Conservation (phyloP, 2,888 invertebrate genomes). For the Octodonta nipae region DNA sequence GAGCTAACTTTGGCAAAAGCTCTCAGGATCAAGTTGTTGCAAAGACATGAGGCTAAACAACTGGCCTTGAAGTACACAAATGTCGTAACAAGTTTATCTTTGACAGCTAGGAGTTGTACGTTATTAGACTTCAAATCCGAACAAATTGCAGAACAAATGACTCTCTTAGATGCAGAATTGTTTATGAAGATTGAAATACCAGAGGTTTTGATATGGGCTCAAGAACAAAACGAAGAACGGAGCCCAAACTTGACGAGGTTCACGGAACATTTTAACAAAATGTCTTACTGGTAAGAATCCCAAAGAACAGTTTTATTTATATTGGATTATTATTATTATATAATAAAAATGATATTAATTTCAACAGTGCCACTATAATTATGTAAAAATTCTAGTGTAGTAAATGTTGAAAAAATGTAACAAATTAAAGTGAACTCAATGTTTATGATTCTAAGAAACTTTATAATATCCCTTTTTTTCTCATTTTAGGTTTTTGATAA, state of each 20-base stretch:
- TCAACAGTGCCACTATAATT: too few relatives aligned
- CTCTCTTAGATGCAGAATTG: conserved; percentile 83
- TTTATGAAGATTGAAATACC: conserved; percentile 95
- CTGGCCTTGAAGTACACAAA: conserved; percentile 15
- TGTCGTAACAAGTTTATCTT: conserved; percentile 22
- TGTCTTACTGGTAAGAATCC: conserved; percentile 77
- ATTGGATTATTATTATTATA: too few relatives aligned
- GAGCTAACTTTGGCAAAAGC: conserved; percentile 85
- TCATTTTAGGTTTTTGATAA: too few relatives aligned
- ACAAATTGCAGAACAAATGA: conserved; percentile 97
- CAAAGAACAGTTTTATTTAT: background rate
- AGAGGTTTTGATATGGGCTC: conserved; percentile 92
- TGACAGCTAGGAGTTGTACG: conserved; percentile 40
- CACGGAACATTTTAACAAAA: conserved; percentile 98
- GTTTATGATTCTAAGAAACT: too few relatives aligned
- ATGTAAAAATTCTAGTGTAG: too few relatives aligned
- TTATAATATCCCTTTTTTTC: too few relatives aligned
- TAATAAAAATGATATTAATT: too few relatives aligned
- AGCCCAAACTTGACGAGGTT: conserved; percentile 93
- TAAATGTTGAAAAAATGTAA: too few relatives aligned
- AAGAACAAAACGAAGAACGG: conserved; percentile 91
- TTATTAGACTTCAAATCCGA: conserved; percentile 86
- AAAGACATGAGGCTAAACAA: conserved; percentile 49
- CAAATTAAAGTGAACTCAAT: too few relatives aligned
- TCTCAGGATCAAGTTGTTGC: conserved; percentile 76